Evolutionary conservation across 2,113 vertebrate species (phyloP).

Genomic region (Malurus alboscapulatus): DNA sequence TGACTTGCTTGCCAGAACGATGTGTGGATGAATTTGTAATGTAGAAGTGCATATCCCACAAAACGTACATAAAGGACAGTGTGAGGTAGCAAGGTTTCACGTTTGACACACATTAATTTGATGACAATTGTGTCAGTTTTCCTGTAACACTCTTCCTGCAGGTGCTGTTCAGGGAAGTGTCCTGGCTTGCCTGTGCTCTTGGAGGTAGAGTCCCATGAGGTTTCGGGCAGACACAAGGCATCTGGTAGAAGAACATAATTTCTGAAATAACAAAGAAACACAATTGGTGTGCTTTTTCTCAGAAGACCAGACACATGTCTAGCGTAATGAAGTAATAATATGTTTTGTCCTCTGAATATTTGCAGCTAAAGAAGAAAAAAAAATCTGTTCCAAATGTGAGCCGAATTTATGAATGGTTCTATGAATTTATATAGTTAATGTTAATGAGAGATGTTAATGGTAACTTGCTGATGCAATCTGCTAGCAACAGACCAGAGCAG

Average conservation of each 20-base stretch:
- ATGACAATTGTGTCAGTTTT: background rate
- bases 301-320: background rate
- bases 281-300: background rate
- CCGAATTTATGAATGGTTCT: background rate
- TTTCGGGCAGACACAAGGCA: background rate
- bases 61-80: background rate
- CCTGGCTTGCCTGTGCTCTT: background rate
- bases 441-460: background rate
- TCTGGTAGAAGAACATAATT: background rate
- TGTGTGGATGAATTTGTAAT: background rate
- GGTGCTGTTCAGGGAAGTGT: background rate
- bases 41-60: background rate
- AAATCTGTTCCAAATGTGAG: background rate
- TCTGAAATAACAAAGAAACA: background rate
- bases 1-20: background rate
- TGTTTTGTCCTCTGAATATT: background rate
- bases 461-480: slow-evolving; percentile 33
- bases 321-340: background rate
- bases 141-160: slow-evolving; percentile 3
- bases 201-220: background rate
- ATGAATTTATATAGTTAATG: background rate
- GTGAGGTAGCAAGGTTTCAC: background rate
- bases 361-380: background rate
- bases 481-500: background rate
- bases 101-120: background rate